Evolutionary conservation across 1,140 invertebrate genomes (phyloP).

Genomic region (Drosophila ficusphila): DNA sequence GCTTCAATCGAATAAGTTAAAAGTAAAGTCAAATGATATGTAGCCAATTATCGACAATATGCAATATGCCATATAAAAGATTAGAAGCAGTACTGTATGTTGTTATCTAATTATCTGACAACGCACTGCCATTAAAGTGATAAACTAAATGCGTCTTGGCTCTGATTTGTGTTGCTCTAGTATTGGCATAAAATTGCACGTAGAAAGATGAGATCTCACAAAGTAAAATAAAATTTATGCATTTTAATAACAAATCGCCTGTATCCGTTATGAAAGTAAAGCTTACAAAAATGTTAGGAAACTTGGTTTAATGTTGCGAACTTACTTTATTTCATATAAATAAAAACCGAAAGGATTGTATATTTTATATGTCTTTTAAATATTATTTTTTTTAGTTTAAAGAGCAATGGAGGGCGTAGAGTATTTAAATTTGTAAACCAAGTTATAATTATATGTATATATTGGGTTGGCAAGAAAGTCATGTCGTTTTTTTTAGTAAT

Average conservation of each 20-base stretch:
- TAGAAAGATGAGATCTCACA: conserved; percentile 27
- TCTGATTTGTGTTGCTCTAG: conserved; percentile 18
- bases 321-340: background rate
- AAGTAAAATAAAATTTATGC: conserved; percentile 6
- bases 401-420: too few species aligned
- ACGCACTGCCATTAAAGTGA: conserved; percentile 64
- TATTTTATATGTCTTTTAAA: too few species aligned
- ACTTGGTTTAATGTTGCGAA: conserved; percentile 2
- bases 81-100: conserved; percentile 35
- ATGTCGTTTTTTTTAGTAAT: too few species aligned
- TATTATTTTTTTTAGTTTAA: too few species aligned
- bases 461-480: too few species aligned
- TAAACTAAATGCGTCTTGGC: conserved; percentile 37
- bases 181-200: conserved; percentile 7
- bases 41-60: conserved; percentile 50
- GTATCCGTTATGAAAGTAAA: conserved; percentile 1
- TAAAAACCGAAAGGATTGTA: background rate
- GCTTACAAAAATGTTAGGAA: conserved; percentile 1
- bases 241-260: conserved; percentile 17
- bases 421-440: too few species aligned
- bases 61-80: conserved; percentile 27
- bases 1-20: conserved; percentile 27
- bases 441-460: too few species aligned
- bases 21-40: conserved; percentile 42
- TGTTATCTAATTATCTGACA: conserved; percentile 44